These are phyloP conservation scores for Sapayoa aenigma DNA, from an alignment of 2,113 vertebrate species.

Conservation along the genomic window DNA sequence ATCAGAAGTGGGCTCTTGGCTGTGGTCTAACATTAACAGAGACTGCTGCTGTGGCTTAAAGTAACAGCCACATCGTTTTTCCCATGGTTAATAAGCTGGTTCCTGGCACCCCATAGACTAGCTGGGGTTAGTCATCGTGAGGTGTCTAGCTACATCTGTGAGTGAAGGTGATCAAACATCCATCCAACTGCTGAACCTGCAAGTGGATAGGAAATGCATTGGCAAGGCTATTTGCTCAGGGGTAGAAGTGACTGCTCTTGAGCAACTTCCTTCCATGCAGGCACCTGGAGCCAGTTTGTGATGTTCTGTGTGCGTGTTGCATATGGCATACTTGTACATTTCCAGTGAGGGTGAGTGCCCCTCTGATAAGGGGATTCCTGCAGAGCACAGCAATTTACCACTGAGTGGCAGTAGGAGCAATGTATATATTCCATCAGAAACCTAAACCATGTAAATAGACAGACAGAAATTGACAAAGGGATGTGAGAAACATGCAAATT, in stretches of 20 bases:
- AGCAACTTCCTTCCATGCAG: not conserved
- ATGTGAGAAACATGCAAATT: slow-evolving; percentile 71
- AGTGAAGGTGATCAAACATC: not conserved
- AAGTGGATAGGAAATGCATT: rapidly evolving
- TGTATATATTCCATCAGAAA: slow-evolving; percentile 60
- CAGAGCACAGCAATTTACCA: not conserved
- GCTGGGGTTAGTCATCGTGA: rapidly evolving
- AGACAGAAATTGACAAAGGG: slow-evolving; percentile 44
- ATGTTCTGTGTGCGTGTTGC: rapidly evolving
- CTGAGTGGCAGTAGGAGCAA: not conserved
- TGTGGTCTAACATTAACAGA: not conserved
- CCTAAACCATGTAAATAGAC: slow-evolving; percentile 67
- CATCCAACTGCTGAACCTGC: rapidly evolving
- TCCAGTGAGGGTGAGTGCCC: not conserved
- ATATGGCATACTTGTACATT: not conserved
- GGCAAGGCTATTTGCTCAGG: not conserved
- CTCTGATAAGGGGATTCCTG: not conserved
- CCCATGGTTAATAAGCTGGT: rapidly evolving
- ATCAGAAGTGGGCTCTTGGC: not conserved
- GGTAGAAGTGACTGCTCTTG: not conserved
- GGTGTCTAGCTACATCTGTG: not conserved
- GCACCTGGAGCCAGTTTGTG: not conserved
- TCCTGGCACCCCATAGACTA: not conserved
- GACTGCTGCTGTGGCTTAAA: not conserved
- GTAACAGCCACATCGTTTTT: not conserved